phyloP scores from a whole-genome alignment of 2,113 vertebrate species.

The Calyptommatus sinebrachiatus region DNA sequence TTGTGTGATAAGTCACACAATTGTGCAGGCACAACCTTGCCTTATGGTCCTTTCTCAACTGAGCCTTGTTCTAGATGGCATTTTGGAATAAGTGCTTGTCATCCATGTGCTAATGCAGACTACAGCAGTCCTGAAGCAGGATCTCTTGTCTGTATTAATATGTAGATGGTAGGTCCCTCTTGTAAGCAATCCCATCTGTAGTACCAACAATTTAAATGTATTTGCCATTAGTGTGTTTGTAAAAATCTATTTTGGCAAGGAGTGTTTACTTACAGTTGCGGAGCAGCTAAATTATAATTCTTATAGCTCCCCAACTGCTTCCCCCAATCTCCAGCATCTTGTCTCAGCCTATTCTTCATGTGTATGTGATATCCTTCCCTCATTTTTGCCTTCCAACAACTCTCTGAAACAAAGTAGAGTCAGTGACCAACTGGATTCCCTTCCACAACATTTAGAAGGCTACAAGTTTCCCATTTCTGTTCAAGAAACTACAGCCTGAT shows the following conservation, averaged over 20 bases:
- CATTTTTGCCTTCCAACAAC: neutral
- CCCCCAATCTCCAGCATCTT: neutral
- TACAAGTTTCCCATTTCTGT: too few relatives aligned
- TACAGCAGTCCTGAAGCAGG: too few relatives aligned
- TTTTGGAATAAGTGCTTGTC: too few relatives aligned
- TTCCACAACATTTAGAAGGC: too few relatives aligned
- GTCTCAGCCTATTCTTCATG: neutral
- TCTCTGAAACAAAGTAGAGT: neutral
- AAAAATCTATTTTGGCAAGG: neutral
- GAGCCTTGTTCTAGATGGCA: too few relatives aligned
- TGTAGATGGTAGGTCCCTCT: too few relatives aligned
- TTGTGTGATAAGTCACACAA: neutral
- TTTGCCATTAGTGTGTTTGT: neutral
- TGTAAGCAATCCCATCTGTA: too few relatives aligned
- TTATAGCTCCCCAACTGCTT: neutral
- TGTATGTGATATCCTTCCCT: too few relatives aligned
- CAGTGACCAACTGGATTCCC: neutral
- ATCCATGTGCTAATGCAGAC: too few relatives aligned
- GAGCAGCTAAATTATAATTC: neutral
- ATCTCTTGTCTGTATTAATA: too few relatives aligned
- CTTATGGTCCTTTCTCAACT: too few relatives aligned
- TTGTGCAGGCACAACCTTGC: neutral
- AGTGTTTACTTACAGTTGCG: neutral
- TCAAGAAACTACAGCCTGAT: too few relatives aligned
- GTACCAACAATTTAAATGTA: neutral